A percentile compares a stretch with the other conserved stretches of the same genome.
phyloP scores from a whole-genome alignment of 2,113 vertebrate genomes.

The Malurus elegans region DNA sequence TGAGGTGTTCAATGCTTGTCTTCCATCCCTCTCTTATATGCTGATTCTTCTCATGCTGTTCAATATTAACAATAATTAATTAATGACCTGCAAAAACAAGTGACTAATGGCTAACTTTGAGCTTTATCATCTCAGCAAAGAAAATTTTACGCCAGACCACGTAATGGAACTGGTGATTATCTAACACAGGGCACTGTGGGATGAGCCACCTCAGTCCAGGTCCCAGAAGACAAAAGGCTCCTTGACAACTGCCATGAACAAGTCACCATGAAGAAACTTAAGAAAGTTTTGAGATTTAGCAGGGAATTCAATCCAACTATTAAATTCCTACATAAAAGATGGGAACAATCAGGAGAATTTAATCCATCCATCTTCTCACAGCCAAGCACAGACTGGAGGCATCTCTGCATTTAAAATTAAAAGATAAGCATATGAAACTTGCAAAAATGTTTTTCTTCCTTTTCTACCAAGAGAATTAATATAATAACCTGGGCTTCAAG shows the following conservation, averaged over 20 bases:
- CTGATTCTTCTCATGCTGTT: background rate
- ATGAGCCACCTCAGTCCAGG: background rate
- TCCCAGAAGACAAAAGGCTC: background rate
- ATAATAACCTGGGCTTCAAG: constrained; percentile 1
- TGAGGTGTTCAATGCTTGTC: background rate
- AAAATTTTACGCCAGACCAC: background rate
- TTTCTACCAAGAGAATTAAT: constrained; percentile 1
- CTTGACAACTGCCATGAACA: background rate
- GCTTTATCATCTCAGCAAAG: background rate
- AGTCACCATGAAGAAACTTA: background rate
- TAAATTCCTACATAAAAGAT: background rate
- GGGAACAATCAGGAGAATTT: background rate
- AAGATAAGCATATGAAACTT: background rate
- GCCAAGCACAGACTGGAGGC: background rate
- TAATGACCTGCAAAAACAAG: background rate
- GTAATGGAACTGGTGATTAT: background rate
- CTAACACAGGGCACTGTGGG: rapidly evolving
- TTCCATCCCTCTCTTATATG: background rate
- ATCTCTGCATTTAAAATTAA: background rate
- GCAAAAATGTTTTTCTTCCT: background rate
- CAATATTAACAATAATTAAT: background rate
- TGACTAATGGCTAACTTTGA: background rate
- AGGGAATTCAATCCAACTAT: background rate
- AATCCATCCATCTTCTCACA: background rate
- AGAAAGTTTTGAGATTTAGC: background rate